phyloP scores from a whole-genome alignment of 1,140 invertebrate species.

The Theocolax elegans region DNA sequence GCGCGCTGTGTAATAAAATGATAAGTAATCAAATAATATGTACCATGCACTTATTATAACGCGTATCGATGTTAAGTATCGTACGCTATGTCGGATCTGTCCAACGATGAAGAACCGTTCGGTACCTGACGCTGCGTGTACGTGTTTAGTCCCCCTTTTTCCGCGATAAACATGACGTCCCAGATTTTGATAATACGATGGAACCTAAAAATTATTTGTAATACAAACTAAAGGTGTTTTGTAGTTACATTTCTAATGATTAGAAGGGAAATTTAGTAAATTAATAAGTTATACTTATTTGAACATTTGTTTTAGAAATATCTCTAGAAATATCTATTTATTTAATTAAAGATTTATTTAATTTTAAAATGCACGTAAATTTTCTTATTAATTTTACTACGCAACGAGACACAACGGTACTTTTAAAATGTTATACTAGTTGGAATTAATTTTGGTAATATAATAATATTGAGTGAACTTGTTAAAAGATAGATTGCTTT shows the following conservation, averaged over 20 bases:
- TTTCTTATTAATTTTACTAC: no score
- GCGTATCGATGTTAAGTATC: constrained; percentile 31
- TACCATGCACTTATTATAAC: constrained; percentile 22
- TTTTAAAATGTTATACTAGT: no score
- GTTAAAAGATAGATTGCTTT: background rate
- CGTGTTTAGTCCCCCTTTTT: constrained; percentile 25
- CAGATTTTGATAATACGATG: constrained; percentile 5
- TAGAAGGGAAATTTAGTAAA: no score
- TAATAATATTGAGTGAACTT: no score
- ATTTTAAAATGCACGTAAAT: no score
- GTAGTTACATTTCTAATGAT: background rate
- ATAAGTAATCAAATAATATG: background rate
- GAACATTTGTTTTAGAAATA: background rate
- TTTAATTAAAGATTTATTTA: no score
- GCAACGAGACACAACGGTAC: no score
- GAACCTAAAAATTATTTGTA: constrained; percentile 38
- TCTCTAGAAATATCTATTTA: no score
- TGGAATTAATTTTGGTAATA: no score
- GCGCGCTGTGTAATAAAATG: constrained; percentile 32
- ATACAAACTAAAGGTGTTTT: background rate
- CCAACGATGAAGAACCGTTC: constrained; percentile 29
- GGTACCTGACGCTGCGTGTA: constrained; percentile 20
- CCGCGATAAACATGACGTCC: constrained; percentile 11
- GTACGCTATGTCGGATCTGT: constrained; percentile 38
- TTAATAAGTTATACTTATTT: background rate